These are phyloP conservation scores for Patella caerulea DNA, from an alignment of 2,888 invertebrate species.

Conservation along the genomic window DNA sequence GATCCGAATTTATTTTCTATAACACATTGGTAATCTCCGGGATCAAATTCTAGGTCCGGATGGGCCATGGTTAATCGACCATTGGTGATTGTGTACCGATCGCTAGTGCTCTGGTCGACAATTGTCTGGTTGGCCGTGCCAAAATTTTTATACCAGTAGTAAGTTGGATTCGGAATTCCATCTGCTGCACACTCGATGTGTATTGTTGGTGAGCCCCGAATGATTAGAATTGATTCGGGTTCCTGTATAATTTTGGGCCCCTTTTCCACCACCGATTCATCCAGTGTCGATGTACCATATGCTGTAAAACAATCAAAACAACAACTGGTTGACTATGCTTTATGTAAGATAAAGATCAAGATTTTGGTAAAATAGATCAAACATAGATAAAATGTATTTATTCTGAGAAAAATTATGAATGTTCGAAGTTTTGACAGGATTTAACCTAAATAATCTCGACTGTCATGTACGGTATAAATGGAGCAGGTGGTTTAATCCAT, in stretches of 20 bases:
- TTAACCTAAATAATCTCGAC: too few species aligned
- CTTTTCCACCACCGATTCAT: background rate
- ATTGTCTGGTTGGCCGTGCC: constrained; percentile 20
- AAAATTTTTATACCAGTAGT: constrained; percentile 84
- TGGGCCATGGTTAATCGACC: constrained; percentile 90
- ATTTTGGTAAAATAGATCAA: too few species aligned
- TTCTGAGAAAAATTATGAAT: too few species aligned
- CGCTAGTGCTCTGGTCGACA: constrained; percentile 70
- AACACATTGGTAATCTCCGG: constrained; percentile 91
- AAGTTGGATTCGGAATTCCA: constrained; percentile 91
- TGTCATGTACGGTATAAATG: too few species aligned
- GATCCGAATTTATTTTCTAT: constrained; percentile 89
- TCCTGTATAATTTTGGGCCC: constrained; percentile 10
- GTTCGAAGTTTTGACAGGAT: too few species aligned
- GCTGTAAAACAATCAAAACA: background rate
- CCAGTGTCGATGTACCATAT: constrained; percentile 7
- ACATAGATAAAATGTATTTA: too few species aligned
- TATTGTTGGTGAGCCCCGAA: constrained; percentile 44
- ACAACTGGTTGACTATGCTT: too few species aligned
- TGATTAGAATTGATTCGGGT: constrained; percentile 11
- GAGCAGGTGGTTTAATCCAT: too few species aligned
- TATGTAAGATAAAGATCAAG: too few species aligned
- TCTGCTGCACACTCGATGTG: constrained; percentile 70
- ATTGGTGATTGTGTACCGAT: constrained; percentile 85
- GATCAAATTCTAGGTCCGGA: constrained; percentile 82